These are phyloP conservation scores for Itoplectis maculator DNA, from an alignment of 2,888 invertebrate species.

Conservation along the genomic window DNA sequence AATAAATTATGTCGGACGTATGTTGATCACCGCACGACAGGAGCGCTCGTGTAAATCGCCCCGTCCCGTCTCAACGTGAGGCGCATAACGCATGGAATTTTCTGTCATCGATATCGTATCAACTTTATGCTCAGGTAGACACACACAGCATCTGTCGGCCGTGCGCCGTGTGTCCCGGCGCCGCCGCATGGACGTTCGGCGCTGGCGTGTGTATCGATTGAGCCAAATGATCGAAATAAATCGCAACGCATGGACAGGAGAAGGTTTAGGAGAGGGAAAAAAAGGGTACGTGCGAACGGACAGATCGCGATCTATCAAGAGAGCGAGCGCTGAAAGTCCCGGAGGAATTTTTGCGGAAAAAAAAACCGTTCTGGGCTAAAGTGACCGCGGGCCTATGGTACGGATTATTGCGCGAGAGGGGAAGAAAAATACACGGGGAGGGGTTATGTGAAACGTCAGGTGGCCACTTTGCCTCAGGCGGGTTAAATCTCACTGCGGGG, in stretches of 20 bases:
- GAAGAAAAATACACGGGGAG: conserved; percentile 69
- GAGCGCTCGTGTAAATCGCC: conserved; percentile 48
- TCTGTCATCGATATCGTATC: conserved; percentile 55
- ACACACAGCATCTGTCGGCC: conserved; percentile 8
- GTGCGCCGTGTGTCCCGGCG: conserved; percentile 15
- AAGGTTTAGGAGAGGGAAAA: conserved; percentile 13
- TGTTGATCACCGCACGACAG: conserved; percentile 55
- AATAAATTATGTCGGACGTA: conserved; percentile 57
- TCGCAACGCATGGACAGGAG: conserved; percentile 14
- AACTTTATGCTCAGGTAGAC: conserved; percentile 56
- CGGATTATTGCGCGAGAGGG: conserved; percentile 63
- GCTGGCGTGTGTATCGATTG: conserved; percentile 16
- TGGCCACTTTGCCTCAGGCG: conserved; percentile 66
- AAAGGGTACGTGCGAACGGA: conserved; percentile 34
- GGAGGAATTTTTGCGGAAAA: conserved; percentile 47
- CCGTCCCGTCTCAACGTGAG: conserved; percentile 39
- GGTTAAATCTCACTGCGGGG: conserved; percentile 57
- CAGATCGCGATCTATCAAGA: conserved; percentile 36
- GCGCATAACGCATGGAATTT: conserved; percentile 41
- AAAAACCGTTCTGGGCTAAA: conserved; percentile 7
- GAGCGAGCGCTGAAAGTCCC: conserved; percentile 37
- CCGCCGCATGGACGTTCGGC: conserved; percentile 12
- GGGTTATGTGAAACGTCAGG: conserved; percentile 61
- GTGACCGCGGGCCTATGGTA: conserved; percentile 14
- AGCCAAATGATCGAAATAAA: conserved; percentile 40